Conservation (phyloP, 37 sponge, comb jelly and placozoan species). For the Diacarnus erythraeanus region DNA sequence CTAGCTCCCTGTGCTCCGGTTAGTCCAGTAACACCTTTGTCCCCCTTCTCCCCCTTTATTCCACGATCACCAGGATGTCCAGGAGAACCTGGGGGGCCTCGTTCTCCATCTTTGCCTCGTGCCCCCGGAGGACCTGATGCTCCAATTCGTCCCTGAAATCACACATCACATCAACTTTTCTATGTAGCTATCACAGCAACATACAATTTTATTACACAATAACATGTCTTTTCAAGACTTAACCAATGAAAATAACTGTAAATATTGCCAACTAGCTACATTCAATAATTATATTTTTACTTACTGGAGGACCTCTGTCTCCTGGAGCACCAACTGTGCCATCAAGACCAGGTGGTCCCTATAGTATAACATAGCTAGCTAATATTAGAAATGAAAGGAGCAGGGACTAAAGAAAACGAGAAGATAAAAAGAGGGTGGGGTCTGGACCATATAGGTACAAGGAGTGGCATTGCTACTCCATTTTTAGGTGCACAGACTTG, state of each 20-base stretch:
- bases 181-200: no score
- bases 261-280: neutral
- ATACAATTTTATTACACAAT: neutral
- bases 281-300: neutral
- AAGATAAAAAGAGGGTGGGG: no score
- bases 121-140: constrained; percentile 62
- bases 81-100: constrained; percentile 2
- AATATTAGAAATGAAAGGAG: neutral
- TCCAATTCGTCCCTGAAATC: constrained; percentile 56
- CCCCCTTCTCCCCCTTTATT: constrained; percentile 58
- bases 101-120: constrained; percentile 58
- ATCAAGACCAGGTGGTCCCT: constrained; percentile 68
- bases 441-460: no score
- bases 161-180: neutral
- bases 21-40: constrained; percentile 43
- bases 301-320: constrained; percentile 53
- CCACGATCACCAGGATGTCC: constrained; percentile 56
- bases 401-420: no score
- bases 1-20: constrained; percentile 55
- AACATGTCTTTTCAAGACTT: neutral
- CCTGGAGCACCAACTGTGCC: constrained; percentile 64
- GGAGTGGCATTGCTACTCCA: no score
- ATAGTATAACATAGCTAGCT: neutral
- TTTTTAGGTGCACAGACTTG: no score
- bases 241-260: neutral